A percentile compares a stretch with the other conserved stretches of the same genome.
phyloP scores from a whole-genome alignment of 2,797 vertebrate genomes.

The Lophius americanus region DNA sequence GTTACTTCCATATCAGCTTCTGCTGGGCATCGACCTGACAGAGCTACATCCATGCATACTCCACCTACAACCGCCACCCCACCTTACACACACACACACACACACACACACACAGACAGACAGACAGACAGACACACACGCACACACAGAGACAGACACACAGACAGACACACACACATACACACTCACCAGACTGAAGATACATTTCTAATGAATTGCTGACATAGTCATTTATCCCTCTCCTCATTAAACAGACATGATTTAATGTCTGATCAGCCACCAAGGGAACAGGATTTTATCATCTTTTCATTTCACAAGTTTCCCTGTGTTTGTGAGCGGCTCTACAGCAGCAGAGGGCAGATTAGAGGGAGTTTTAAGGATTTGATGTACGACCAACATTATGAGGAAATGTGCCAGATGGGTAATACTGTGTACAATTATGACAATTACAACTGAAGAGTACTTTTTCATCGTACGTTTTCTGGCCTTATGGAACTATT shows the following conservation, averaged over 20 bases:
- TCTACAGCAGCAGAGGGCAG: slow-evolving; percentile 51
- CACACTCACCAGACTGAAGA: slow-evolving; percentile 53
- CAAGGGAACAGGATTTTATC: slow-evolving; percentile 60
- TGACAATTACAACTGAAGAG: slow-evolving; percentile 64
- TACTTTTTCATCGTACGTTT: slow-evolving; percentile 56
- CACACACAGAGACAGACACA: neutral
- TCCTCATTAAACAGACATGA: slow-evolving; percentile 77
- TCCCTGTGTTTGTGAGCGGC: neutral
- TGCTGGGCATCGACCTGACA: slow-evolving; percentile 56
- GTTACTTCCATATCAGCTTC: slow-evolving; percentile 55
- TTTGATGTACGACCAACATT: slow-evolving; percentile 68
- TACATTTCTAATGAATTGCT: slow-evolving; percentile 76
- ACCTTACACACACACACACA: neutral
- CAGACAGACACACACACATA: neutral
- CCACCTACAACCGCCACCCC: neutral
- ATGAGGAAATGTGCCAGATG: slow-evolving; percentile 64
- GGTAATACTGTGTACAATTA: slow-evolving; percentile 62
- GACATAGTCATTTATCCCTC: slow-evolving; percentile 76
- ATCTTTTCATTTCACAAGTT: slow-evolving; percentile 48
- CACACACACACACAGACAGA: neutral
- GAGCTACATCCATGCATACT: slow-evolving; percentile 23
- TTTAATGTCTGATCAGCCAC: slow-evolving; percentile 76
- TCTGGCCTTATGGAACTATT: slow-evolving; percentile 46
- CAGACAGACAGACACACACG: neutral
- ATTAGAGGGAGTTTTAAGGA: slow-evolving; percentile 63